These are phyloP conservation scores for Euglossa dilemma DNA, from an alignment of 1,140 invertebrate genomes.

Conservation along the genomic window DNA sequence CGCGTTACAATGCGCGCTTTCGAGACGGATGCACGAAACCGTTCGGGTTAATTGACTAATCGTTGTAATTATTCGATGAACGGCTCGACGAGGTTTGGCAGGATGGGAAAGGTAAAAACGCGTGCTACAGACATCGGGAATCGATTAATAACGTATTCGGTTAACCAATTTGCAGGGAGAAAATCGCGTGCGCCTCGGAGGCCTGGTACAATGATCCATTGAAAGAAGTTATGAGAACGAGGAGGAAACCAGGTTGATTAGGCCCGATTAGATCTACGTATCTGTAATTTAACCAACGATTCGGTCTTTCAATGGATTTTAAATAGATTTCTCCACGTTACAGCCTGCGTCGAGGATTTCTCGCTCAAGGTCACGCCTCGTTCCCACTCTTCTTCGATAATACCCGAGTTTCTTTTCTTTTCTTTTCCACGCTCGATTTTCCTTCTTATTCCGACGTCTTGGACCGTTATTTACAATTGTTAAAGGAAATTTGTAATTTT, in stretches of 20 bases:
- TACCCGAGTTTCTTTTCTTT: no score
- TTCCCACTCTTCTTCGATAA: no score
- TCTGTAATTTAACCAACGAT: neutral
- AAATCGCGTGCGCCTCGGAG: neutral
- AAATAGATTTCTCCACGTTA: neutral
- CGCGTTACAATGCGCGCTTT: neutral
- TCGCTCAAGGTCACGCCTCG: no score
- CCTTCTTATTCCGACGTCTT: no score
- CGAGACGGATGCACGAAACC: neutral
- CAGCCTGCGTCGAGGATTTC: no score
- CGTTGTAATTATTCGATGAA: neutral
- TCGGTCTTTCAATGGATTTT: neutral
- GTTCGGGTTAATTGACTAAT: neutral
- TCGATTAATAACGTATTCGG: neutral
- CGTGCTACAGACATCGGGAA: neutral
- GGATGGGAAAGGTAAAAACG: no score
- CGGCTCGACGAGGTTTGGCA: neutral
- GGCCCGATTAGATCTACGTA: neutral
- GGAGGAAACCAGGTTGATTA: conserved; percentile 7
- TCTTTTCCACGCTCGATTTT: no score
- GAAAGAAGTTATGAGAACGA: conserved; percentile 4
- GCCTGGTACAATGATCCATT: neutral
- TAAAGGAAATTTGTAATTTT: no score
- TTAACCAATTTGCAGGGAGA: neutral
- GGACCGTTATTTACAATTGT: no score